Conservation (phyloP, 2,797 vertebrate species). For the Allenopithecus nigroviridis region DNA sequence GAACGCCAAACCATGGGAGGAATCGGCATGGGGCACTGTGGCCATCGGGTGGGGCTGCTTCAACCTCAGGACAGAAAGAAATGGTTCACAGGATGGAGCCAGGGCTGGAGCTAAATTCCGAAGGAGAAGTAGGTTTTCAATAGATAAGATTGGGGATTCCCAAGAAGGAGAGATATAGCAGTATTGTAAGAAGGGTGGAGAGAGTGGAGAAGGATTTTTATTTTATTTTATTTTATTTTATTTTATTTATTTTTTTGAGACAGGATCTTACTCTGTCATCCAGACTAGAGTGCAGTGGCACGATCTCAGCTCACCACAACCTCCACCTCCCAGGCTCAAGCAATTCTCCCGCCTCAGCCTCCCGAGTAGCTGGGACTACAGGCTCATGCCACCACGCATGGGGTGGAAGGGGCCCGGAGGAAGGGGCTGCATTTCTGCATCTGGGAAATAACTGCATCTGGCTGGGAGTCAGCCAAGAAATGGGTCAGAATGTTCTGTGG, state of each 20-base stretch:
- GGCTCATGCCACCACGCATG: neutral
- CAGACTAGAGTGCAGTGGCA: neutral
- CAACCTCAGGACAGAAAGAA: neutral
- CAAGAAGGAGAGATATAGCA: neutral
- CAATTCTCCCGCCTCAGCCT: neutral
- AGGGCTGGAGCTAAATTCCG: neutral
- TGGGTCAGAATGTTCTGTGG: neutral
- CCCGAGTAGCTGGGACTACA: neutral
- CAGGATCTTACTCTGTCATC: neutral
- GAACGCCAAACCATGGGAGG: neutral
- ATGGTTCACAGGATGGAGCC: neutral
- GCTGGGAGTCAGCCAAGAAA: neutral
- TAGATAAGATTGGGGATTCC: neutral
- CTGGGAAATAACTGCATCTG: neutral
- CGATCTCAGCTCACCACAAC: neutral
- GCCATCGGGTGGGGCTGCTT: neutral
- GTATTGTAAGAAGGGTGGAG: neutral
- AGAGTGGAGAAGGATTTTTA: neutral
- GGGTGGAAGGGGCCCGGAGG: fast-evolving
- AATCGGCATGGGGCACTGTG: neutral
- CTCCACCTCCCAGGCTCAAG: neutral
- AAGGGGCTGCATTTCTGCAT: neutral
- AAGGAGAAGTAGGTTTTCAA: neutral
- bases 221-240: too few species aligned
- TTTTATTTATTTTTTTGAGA: neutral